Percentiles rank a stretch among this genome's conserved stretches.
Evolutionary conservation across 2,113 vertebrate genomes (phyloP).

Genomic region (Psophia crepitans): DNA sequence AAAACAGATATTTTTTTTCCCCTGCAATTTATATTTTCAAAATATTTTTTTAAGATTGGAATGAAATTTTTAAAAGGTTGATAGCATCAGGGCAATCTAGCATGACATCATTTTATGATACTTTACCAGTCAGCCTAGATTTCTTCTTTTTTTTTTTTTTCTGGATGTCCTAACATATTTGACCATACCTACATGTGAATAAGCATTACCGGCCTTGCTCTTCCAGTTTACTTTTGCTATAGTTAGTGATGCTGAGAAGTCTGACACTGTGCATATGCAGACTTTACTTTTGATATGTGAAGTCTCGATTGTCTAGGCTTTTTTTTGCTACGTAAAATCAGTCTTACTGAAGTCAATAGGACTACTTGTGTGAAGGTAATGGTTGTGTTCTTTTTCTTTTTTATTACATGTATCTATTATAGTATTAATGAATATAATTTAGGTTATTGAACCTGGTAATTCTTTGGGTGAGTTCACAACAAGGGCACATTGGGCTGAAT

Average conservation of each 20-base stretch:
- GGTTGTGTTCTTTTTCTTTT: background rate
- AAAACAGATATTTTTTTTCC: background rate
- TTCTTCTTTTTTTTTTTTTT: background rate
- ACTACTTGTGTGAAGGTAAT: background rate
- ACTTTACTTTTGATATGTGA: background rate
- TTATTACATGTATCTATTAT: background rate
- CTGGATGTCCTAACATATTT: background rate
- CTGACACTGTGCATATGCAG: background rate
- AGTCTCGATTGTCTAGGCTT: background rate
- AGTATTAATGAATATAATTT: conserved; percentile 46
- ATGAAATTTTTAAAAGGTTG: background rate
- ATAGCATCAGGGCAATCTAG: background rate
- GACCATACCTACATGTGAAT: background rate
- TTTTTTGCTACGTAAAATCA: background rate
- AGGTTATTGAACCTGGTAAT: conserved; percentile 42
- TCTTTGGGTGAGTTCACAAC: conserved; percentile 56
- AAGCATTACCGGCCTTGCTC: background rate
- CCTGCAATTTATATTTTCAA: background rate
- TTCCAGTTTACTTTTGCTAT: background rate
- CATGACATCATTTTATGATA: background rate
- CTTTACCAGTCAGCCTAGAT: background rate
- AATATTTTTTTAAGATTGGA: background rate
- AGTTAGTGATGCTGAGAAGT: background rate
- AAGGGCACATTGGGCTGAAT: conserved; percentile 50
- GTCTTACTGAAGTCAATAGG: background rate